Conservation (phyloP, 2,797 vertebrate genomes). For the Eidolon dupreanum region DNA sequence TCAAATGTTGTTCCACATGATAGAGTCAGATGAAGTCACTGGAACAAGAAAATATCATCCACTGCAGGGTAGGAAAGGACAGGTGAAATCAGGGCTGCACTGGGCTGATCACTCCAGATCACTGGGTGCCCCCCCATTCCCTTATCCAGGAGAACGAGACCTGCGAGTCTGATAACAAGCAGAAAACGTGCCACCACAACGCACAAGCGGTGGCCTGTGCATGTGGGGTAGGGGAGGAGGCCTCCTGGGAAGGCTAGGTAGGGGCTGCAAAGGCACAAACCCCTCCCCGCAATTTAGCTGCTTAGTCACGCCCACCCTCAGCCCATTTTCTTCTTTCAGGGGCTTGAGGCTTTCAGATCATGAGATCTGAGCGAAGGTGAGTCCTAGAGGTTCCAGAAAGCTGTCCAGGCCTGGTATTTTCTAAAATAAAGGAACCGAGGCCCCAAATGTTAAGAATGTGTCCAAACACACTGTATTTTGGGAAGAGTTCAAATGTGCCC, state of each 20-base stretch:
- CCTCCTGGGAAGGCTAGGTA: background rate
- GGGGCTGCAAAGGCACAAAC: background rate
- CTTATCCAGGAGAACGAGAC: background rate
- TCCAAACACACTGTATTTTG: rapidly evolving
- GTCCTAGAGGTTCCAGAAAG: background rate
- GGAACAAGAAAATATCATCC: background rate
- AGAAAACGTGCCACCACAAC: background rate
- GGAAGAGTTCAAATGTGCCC: background rate
- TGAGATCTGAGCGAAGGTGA: background rate
- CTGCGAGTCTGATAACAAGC: rapidly evolving
- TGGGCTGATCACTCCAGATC: rapidly evolving
- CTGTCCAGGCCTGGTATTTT: background rate
- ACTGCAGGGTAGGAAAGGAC: background rate
- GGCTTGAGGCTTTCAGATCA: background rate
- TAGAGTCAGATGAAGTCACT: rapidly evolving
- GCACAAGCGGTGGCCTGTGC: rapidly evolving
- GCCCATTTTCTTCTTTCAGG: background rate
- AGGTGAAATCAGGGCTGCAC: background rate
- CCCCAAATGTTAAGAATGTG: rapidly evolving
- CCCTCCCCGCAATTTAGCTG: background rate
- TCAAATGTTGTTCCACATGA: background rate
- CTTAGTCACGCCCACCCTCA: background rate
- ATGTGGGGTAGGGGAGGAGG: rapidly evolving
- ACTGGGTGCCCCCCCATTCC: background rate
- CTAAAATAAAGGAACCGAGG: background rate